These are phyloP conservation scores for Anguilla obscura DNA, from an alignment of 2,797 vertebrate species.

Conservation along the genomic window DNA sequence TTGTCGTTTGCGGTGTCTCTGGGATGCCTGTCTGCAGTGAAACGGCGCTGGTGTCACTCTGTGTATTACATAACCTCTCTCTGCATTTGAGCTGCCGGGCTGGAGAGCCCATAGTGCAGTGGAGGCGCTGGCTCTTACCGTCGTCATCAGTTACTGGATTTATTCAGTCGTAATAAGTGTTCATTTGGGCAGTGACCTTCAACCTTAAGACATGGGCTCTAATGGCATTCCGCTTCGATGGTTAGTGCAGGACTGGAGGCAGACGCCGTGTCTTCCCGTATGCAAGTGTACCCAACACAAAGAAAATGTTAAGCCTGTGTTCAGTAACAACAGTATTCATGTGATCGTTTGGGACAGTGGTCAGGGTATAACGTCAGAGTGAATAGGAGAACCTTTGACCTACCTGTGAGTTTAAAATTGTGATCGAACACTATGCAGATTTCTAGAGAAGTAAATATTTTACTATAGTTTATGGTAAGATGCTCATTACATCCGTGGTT, in stretches of 20 bases:
- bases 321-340: neutral
- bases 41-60: neutral
- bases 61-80: conserved; percentile 11
- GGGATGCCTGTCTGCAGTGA: neutral
- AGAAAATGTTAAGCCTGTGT: conserved; percentile 19
- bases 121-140: conserved; percentile 27
- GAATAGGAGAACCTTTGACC: neutral
- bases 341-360: neutral
- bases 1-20: conserved; percentile 15
- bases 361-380: conserved; percentile 3
- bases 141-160: conserved; percentile 27
- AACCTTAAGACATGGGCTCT: neutral
- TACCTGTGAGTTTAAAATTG: neutral
- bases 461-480: neutral
- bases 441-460: neutral
- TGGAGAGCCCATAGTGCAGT: conserved; percentile 22
- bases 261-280: neutral
- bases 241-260: neutral
- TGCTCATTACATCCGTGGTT: neutral
- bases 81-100: conserved; percentile 13
- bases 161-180: conserved; percentile 14
- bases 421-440: neutral
- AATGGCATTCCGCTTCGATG: neutral
- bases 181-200: conserved; percentile 29
- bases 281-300: neutral